A percentile compares a stretch with the other conserved stretches of the same genome.
phyloP scores from a whole-genome alignment of 1,140 invertebrate genomes.

The Tetramorium simillimum region DNA sequence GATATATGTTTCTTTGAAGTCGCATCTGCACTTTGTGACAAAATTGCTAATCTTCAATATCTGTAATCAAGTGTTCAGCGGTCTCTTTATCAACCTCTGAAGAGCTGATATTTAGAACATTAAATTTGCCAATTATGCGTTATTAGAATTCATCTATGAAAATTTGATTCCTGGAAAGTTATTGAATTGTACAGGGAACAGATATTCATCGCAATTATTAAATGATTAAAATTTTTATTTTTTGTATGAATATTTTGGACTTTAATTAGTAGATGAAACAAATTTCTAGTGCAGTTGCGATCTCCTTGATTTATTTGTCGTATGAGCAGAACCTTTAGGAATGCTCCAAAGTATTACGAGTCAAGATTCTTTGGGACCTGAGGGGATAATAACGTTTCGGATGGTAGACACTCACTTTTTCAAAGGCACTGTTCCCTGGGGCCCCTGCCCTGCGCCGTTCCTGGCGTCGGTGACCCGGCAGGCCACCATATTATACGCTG shows the following conservation, averaged over 20 bases:
- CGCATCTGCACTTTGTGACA: constrained; percentile 67
- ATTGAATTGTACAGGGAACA: background rate
- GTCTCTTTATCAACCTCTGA: background rate
- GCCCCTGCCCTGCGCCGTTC: constrained; percentile 92
- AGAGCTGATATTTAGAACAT: background rate
- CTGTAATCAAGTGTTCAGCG: background rate
- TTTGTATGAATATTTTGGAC: background rate
- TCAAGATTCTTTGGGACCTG: constrained; percentile 54
- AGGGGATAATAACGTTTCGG: constrained; percentile 18
- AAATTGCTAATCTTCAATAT: background rate
- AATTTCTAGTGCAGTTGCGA: constrained; percentile 67
- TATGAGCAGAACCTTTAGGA: constrained; percentile 42
- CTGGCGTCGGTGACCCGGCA: constrained; percentile 96
- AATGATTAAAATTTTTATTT: background rate
- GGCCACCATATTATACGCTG: constrained; percentile 99
- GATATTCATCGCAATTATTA: background rate
- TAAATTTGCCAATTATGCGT: background rate
- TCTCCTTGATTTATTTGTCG: constrained; percentile 62
- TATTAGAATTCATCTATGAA: background rate
- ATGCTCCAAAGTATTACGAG: constrained; percentile 31
- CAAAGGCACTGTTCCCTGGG: constrained; percentile 98
- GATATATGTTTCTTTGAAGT: constrained; percentile 70
- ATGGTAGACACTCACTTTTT: constrained; percentile 93
- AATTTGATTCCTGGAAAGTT: background rate
- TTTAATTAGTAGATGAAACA: background rate